Evolutionary conservation across 92 coral and sea anemone genomes (phyloP).

Genomic region (Zoanthus sansibaricus): DNA sequence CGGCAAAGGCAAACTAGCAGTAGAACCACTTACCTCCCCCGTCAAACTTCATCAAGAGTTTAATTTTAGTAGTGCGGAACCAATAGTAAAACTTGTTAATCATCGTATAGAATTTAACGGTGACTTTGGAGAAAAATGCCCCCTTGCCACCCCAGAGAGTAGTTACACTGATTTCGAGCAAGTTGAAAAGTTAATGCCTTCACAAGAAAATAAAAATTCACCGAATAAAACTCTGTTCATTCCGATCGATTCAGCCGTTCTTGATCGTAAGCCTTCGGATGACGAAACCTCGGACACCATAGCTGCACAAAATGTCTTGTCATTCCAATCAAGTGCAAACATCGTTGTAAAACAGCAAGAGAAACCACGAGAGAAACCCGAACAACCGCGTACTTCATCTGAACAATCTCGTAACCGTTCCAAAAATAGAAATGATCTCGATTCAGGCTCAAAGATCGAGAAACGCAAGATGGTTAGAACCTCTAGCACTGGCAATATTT

Average conservation of each 20-base stretch:
- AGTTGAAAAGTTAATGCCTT: conserved; percentile 11
- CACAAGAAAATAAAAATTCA: background rate
- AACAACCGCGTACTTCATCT: background rate
- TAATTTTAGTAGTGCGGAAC: background rate
- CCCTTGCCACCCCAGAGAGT: conserved; percentile 48
- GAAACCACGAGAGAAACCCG: conserved; percentile 2
- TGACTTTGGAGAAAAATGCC: conserved; percentile 12
- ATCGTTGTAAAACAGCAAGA: background rate
- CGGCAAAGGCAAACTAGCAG: conserved; percentile 5
- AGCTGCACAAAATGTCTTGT: background rate
- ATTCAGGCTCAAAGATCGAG: background rate
- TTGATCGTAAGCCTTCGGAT: conserved; percentile 40
- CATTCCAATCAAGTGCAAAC: background rate
- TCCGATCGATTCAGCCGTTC: conserved; percentile 28
- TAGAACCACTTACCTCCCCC: conserved; percentile 27
- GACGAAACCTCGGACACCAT: background rate
- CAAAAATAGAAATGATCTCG: conserved; percentile 12
- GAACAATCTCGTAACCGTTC: conserved; percentile 4
- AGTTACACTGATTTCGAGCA: conserved; percentile 37
- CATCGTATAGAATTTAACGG: background rate
- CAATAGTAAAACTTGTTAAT: background rate
- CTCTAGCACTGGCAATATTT: conserved; percentile 52
- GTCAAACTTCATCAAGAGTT: conserved; percentile 10
- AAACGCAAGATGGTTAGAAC: conserved; percentile 32
- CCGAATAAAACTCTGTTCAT: conserved; percentile 29